Conservation (phyloP, 2,888 invertebrate genomes). For the Morpho deidamia region DNA sequence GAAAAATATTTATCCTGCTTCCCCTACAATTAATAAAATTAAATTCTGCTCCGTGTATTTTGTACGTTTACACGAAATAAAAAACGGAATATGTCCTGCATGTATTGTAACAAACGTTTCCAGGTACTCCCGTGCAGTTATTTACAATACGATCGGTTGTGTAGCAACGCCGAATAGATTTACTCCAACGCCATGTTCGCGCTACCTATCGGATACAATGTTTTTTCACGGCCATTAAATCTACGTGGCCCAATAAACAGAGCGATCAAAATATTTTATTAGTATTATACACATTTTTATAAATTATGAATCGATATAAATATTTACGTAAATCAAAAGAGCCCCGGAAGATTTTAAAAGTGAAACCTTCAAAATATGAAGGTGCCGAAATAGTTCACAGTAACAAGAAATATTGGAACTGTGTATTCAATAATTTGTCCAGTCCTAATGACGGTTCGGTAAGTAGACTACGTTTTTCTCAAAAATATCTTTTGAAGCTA, state of each 20-base stretch:
- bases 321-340: constrained; percentile 26
- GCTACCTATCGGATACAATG: constrained; percentile 22
- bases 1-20: constrained; percentile 2
- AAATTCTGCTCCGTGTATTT: constrained; percentile 10
- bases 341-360: constrained; percentile 45
- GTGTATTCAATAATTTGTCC: constrained; percentile 45
- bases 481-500: too few species aligned
- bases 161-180: constrained; percentile 27
- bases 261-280: constrained; percentile 17
- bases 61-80: constrained; percentile 20
- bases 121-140: constrained; percentile 24
- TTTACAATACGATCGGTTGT: constrained; percentile 27
- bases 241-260: constrained; percentile 23
- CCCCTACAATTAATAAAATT: constrained; percentile 4
- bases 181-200: constrained; percentile 20
- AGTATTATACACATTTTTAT: background rate
- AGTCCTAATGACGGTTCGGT: constrained; percentile 32
- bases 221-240: constrained; percentile 27
- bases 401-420: constrained; percentile 59
- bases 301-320: constrained; percentile 7
- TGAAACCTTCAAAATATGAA: constrained; percentile 51
- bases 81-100: constrained; percentile 19
- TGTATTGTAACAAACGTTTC: constrained; percentile 23
- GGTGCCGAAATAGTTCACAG: constrained; percentile 40
- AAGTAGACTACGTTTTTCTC: constrained; percentile 22